Base-by-base conservation (phyloP, 1,140 invertebrate genomes). In the Chrysomallon squamiferum region DNA sequence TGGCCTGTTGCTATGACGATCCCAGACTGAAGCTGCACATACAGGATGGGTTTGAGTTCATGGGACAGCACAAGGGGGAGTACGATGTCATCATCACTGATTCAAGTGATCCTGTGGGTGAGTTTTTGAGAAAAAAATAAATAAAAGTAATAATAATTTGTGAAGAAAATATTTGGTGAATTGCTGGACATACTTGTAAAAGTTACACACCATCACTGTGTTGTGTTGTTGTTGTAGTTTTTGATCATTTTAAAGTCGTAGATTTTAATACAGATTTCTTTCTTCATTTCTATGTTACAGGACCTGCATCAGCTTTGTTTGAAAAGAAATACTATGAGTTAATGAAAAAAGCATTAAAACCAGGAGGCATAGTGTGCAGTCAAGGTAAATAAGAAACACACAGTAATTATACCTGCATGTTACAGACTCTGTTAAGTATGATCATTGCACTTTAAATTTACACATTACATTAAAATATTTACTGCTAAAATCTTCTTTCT, bases 21-120 rank as follows among this genome's bases (percentile, higher is more conserved):
- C 89, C 92, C 0, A 98, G 98, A 84, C 80, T 99, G 1, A 91
- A 86, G 0, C 79, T 99, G 1, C 89, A 93, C 74, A 91, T 98
- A 49, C 93, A 93, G 1, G 97, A 99, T 85, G 97, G 97, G 0
- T 96, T 97, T 79, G 92, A 97, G 73, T 99, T 95, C 82, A 92
- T 99, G 89, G 92, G 92, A 70, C 89, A 92, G 41, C 94, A 96
- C 74, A 87, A 88, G 54, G 88, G 90, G 33, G 90, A 94, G 86
- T 99, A 96, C 86, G 97, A 99, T 87, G 92, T 99, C 29, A 97
- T 99, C 60, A 98, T 99, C 38, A 99, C 97, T 0, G 97, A 99
- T 82, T 97, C 95, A 50, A 97, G 95, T 33, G 97, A 99, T 87
- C 97, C 96, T 18, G 88, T 97, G 43, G 97, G 91, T 90, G 76